Conservation (phyloP, 2,888 invertebrate species). For the Drosophila birchii region DNA sequence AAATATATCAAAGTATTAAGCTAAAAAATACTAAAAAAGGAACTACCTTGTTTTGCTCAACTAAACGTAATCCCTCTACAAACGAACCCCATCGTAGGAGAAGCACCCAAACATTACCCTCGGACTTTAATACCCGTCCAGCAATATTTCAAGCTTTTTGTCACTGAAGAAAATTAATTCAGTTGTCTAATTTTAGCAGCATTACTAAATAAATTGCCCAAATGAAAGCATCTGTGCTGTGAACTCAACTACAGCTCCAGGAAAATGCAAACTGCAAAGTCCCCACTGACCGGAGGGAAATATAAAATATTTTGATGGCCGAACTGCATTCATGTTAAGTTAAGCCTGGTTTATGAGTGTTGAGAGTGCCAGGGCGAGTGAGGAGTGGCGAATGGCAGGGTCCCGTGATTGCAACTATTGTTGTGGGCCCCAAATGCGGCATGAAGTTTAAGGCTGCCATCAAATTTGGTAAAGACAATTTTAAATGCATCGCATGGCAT, state of each 20-base stretch:
- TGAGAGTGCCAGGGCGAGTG: constrained; percentile 67
- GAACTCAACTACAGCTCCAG: constrained; percentile 8
- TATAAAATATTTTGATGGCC: constrained; percentile 83
- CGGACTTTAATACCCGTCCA: constrained; percentile 55
- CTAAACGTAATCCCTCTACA: constrained; percentile 37
- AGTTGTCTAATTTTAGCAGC: constrained; percentile 77
- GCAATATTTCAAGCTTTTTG: constrained; percentile 80
- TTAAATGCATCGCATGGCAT: constrained; percentile 70
- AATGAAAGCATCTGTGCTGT: constrained; percentile 39
- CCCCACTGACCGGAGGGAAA: constrained; percentile 45
- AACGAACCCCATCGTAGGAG: constrained; percentile 63
- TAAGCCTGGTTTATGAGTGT: constrained; percentile 85
- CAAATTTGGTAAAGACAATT: constrained; percentile 80
- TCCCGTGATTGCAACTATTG: constrained; percentile 80
- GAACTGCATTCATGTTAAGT: constrained; percentile 85
- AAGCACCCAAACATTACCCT: constrained; percentile 34
- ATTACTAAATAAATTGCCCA: constrained; percentile 75
- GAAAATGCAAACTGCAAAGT: constrained; percentile 46
- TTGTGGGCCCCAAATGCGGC: constrained; percentile 76
- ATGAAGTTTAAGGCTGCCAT: constrained; percentile 80
- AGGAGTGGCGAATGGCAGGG: constrained; percentile 18
- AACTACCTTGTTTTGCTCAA: no score
- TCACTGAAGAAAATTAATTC: constrained; percentile 75
- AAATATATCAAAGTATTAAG: no score
- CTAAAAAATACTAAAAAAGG: no score